A percentile compares a stretch with the other conserved stretches of the same genome.
Conservation (phyloP, 2,797 vertebrate genomes). For the Melopsittacus undulatus region DNA sequence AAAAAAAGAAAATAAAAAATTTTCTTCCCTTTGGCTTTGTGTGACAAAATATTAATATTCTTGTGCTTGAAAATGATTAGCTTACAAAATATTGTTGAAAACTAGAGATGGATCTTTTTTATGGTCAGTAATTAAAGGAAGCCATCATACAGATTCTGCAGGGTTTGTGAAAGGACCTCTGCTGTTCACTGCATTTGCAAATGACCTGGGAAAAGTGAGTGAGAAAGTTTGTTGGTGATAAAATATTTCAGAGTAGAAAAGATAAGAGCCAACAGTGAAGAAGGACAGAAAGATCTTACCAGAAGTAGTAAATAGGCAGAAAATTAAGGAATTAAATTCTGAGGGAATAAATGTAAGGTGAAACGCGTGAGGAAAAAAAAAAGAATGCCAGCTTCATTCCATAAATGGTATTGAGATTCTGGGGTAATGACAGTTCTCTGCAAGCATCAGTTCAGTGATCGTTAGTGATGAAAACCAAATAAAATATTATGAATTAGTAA, state of each 20-base stretch:
- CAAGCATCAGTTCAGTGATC: not conserved
- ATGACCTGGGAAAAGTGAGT: not conserved
- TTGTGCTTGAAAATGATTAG: not conserved
- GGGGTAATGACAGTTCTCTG: not conserved
- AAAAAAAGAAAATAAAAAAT: not conserved
- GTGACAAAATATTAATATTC: not conserved
- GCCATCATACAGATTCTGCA: not conserved
- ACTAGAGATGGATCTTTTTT: not conserved
- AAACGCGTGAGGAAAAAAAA: not conserved
- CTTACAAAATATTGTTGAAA: not conserved
- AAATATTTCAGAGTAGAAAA: not conserved
- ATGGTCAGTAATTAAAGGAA: not conserved
- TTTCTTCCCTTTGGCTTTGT: not conserved
- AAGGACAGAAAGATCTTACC: not conserved
- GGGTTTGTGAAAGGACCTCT: not conserved
- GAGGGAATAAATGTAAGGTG: not conserved
- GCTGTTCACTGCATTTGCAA: not conserved
- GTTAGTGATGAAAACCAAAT: not conserved
- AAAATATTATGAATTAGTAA: not conserved
- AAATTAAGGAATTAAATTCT: not conserved
- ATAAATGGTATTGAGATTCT: not conserved
- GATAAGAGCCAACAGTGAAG: not conserved
- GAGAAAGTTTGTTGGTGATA: not conserved
- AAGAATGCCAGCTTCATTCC: not conserved
- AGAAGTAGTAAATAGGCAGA: not conserved